Percentiles rank a stretch among this genome's conserved stretches.
Conservation (phyloP, 2,797 vertebrate species). For the Melopsittacus undulatus region DNA sequence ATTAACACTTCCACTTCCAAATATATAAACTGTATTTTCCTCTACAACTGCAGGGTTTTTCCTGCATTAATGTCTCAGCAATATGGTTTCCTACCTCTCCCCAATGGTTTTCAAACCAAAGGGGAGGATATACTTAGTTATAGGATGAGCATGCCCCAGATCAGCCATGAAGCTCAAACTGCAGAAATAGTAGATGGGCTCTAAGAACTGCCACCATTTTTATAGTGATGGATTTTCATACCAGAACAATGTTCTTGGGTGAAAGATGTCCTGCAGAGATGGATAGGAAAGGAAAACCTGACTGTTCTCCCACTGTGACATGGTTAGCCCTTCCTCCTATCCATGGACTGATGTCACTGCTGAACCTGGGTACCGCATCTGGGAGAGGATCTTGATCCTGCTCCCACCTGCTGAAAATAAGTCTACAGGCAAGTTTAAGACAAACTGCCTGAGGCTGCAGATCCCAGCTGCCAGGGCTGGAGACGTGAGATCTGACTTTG, state of each 20-base stretch:
- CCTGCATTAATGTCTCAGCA: background rate
- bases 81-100: background rate
- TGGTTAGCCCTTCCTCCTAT: background rate
- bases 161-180: background rate
- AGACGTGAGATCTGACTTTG: background rate
- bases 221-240: background rate
- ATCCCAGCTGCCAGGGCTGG: background rate
- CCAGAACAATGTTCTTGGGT: background rate
- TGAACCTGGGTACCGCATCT: fast-evolving
- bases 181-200: background rate
- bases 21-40: background rate
- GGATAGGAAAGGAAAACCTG: background rate
- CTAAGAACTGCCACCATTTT: background rate
- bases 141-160: background rate
- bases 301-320: fast-evolving
- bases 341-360: fast-evolving
- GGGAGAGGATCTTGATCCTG: background rate
- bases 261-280: background rate
- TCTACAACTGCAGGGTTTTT: background rate
- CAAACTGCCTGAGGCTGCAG: background rate
- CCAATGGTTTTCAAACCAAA: background rate
- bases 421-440: fast-evolving
- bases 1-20: background rate
- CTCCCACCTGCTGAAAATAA: background rate
- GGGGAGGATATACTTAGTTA: background rate